Percentiles rank a stretch among this genome's conserved stretches.
These are phyloP conservation scores for Sebastes kiyomatsui DNA, from an alignment of 2,797 vertebrate species.

Conservation along the genomic window DNA sequence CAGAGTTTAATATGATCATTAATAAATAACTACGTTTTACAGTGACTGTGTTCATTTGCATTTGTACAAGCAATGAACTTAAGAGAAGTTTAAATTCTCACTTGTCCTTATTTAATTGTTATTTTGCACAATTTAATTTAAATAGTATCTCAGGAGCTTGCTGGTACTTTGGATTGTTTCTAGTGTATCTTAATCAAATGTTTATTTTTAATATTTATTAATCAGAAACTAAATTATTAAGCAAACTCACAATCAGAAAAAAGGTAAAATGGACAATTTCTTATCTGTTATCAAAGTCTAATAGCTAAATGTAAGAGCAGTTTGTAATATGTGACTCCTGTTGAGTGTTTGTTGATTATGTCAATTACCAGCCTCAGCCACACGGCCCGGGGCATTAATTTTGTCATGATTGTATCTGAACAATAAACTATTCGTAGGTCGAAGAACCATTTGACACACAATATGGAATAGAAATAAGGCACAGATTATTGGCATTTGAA, in stretches of 20 bases:
- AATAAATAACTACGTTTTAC: slow-evolving; percentile 31
- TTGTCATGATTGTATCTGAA: slow-evolving; percentile 22
- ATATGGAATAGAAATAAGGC: neutral
- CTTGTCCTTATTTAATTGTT: neutral
- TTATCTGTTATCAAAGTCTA: neutral
- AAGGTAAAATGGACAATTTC: neutral
- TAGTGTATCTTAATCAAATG: neutral
- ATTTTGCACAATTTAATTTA: neutral
- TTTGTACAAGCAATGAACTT: slow-evolving; percentile 13
- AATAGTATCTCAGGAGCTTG: neutral
- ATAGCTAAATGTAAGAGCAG: neutral
- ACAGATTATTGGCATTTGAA: slow-evolving; percentile 7
- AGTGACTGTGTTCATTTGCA: slow-evolving; percentile 17
- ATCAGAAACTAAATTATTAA: neutral
- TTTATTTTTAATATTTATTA: neutral
- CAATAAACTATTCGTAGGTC: slow-evolving; percentile 17
- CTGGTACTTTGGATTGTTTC: neutral
- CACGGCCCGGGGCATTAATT: neutral
- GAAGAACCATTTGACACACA: slow-evolving; percentile 18
- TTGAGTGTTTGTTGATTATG: slow-evolving; percentile 14
- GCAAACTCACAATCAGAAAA: neutral
- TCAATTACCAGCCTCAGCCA: slow-evolving; percentile 1
- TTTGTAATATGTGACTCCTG: slow-evolving; percentile 9
- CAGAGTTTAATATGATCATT: slow-evolving; percentile 29
- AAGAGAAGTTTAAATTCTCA: neutral